Percentiles rank a stretch among this genome's conserved stretches.
Conservation (phyloP, 2,113 vertebrate species). For the Epinephelus lanceolatus region DNA sequence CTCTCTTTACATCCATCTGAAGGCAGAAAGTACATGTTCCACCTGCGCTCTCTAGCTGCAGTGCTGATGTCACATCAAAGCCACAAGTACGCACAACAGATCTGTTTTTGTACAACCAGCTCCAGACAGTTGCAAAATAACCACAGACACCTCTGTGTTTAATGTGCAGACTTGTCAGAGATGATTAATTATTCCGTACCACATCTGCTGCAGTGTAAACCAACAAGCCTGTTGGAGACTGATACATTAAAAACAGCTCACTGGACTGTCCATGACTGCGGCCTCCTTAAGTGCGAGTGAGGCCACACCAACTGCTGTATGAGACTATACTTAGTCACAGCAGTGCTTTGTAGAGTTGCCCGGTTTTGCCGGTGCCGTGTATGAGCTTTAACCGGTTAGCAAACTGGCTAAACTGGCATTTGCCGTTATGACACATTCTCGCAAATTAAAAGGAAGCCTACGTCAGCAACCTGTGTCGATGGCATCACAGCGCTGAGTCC, state of each 20-base stretch:
- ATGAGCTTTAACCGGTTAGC: no score
- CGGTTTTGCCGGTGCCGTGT: no score
- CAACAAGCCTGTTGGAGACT: background rate
- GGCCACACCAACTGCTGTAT: background rate
- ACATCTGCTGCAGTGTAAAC: background rate
- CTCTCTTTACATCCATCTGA: background rate
- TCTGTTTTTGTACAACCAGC: background rate
- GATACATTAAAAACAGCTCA: background rate
- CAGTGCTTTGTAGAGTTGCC: no score
- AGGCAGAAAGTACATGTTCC: background rate
- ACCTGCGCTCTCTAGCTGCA: background rate
- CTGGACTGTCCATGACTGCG: background rate
- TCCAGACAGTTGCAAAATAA: background rate
- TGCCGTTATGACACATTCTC: no score
- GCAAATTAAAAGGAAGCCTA: no score
- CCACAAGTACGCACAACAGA: background rate
- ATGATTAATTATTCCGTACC: background rate
- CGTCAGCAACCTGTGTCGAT: no score
- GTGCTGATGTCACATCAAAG: background rate
- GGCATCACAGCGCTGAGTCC: no score
- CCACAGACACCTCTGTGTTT: background rate
- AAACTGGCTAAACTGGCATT: no score
- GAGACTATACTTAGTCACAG: no score
- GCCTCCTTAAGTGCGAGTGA: background rate
- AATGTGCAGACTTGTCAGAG: background rate